Evolutionary conservation across 2,113 vertebrate genomes (phyloP).

Genomic region (Vicugna pacos): DNA sequence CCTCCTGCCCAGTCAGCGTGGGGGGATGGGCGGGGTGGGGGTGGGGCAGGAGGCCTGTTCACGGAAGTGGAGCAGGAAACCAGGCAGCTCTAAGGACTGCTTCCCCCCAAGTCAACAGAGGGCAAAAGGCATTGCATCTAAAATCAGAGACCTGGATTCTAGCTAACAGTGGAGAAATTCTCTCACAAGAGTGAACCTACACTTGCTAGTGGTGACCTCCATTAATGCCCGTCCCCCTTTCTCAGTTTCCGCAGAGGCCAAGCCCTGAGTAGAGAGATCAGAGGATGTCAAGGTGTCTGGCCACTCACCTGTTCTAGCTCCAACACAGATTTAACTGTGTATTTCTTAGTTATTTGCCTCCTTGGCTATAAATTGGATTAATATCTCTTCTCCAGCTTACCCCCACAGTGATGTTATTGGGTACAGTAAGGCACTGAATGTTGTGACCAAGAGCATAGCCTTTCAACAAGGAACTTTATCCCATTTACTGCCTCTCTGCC

Average conservation of each 20-base stretch:
- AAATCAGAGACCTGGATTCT: background rate
- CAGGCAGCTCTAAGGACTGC: background rate
- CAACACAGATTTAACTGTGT: background rate
- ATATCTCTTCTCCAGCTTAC: background rate
- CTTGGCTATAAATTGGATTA: background rate
- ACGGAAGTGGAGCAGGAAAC: background rate
- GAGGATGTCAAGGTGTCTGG: background rate
- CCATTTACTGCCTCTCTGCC: background rate
- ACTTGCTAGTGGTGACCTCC: background rate
- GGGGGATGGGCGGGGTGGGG: no score
- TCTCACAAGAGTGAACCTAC: background rate
- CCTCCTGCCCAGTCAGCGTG: no score
- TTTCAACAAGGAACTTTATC: background rate
- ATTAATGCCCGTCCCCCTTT: accelerated
- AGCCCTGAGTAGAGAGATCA: background rate
- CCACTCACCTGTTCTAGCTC: background rate
- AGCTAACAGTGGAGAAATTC: no score
- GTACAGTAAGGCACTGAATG: background rate
- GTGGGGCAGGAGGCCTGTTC: no score
- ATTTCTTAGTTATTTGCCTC: background rate
- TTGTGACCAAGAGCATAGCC: background rate
- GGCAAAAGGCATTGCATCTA: no score
- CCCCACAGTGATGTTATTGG: background rate
- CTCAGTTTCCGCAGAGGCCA: background rate
- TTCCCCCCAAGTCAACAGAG: no score